Percentiles rank a stretch among this genome's conserved stretches.
These are phyloP conservation scores for Phalacrocorax aristotelis DNA, from an alignment of 2,113 vertebrate species.

Conservation along the genomic window DNA sequence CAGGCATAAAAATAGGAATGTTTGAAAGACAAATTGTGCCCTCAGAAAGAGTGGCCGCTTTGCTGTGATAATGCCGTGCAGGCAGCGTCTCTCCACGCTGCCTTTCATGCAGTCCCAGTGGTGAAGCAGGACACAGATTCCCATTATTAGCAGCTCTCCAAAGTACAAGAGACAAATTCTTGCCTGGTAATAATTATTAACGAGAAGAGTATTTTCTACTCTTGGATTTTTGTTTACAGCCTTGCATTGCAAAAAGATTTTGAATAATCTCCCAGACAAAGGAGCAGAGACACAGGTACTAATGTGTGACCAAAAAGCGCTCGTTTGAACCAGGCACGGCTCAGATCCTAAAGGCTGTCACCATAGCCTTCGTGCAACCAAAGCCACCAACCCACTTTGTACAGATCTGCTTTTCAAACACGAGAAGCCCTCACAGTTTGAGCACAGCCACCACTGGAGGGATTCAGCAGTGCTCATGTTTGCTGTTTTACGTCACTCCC, in stretches of 20 bases:
- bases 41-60: background rate
- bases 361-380: background rate
- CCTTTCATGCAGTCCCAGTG: background rate
- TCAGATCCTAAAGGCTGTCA: background rate
- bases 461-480: background rate
- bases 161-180: background rate
- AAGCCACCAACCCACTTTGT: background rate
- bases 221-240: background rate
- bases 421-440: background rate
- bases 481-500: background rate
- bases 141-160: background rate
- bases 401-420: background rate
- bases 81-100: background rate
- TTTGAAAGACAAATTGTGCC: background rate
- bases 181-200: background rate
- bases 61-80: background rate
- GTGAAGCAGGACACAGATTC: background rate
- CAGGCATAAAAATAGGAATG: background rate
- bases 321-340: background rate
- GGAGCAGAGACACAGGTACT: background rate
- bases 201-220: background rate
- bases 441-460: background rate
- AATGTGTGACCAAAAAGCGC: fast-evolving
- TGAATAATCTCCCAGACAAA: background rate
- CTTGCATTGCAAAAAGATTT: background rate